Conservation (phyloP, 53 echinoderm and acorn worm species). For the Temnopleurus reevesii region DNA sequence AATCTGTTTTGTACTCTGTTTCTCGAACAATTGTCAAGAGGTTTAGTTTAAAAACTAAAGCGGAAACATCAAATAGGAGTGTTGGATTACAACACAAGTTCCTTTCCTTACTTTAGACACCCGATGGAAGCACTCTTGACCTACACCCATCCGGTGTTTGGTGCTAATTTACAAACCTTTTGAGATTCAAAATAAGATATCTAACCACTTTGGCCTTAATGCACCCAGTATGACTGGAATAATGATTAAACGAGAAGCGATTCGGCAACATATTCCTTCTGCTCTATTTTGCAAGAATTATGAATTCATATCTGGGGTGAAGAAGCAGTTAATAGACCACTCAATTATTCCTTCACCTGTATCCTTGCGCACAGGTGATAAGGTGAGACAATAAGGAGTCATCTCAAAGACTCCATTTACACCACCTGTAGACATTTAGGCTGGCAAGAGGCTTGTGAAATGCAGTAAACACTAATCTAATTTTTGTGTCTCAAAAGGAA, state of each 20-base stretch:
- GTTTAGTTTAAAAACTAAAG: background rate
- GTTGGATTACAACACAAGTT: background rate
- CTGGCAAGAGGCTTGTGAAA: too few relatives aligned
- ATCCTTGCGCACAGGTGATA: too few relatives aligned
- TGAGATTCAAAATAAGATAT: conserved; percentile 32
- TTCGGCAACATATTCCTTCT: background rate
- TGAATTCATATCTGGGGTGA: too few relatives aligned
- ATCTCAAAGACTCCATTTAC: too few relatives aligned
- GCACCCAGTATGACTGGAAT: conserved; percentile 4
- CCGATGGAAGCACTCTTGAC: background rate
- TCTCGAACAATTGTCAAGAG: background rate
- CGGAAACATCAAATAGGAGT: background rate
- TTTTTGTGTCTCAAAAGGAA: too few relatives aligned
- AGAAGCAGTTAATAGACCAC: too few relatives aligned
- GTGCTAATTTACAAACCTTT: conserved; percentile 25
- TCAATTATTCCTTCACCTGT: too few relatives aligned
- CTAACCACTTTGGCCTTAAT: background rate
- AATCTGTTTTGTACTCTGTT: background rate
- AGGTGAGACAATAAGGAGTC: too few relatives aligned
- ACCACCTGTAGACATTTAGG: too few relatives aligned
- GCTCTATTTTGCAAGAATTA: too few relatives aligned
- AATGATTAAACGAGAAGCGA: background rate
- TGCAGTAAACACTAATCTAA: too few relatives aligned
- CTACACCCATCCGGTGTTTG: background rate
- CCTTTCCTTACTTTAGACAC: background rate